A percentile compares a stretch with the other conserved stretches of the same genome.
phyloP scores from a whole-genome alignment of 2,113 vertebrate genomes.

The Ceyx margarethae region DNA sequence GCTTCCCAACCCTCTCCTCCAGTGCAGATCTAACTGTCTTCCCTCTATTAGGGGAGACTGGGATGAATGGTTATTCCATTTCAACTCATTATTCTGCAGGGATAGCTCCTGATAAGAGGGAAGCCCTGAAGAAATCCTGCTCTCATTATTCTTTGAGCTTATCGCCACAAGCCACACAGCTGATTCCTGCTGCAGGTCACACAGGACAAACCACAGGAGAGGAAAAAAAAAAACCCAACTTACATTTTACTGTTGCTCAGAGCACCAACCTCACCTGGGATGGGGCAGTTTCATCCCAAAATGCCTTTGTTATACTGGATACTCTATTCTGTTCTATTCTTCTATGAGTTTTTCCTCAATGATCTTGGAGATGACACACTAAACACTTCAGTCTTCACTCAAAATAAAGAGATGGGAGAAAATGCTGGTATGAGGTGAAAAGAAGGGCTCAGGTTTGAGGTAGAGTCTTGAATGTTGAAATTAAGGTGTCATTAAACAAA shows the following conservation, averaged over 20 bases:
- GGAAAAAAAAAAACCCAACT: too few relatives aligned
- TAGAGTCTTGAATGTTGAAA: not conserved
- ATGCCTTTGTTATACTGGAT: not conserved
- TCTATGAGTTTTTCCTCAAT: too few relatives aligned
- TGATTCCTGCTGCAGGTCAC: not conserved
- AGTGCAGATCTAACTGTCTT: not conserved
- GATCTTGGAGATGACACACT: not conserved
- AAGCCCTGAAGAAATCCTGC: not conserved
- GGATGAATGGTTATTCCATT: not conserved
- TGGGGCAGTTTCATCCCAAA: not conserved
- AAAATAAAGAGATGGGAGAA: not conserved
- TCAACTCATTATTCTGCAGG: not conserved
- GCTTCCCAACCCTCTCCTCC: not conserved
- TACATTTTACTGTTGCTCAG: too few relatives aligned
- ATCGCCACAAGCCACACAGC: not conserved
- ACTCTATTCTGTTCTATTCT: not conserved
- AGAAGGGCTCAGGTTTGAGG: not conserved
- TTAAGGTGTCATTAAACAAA: not conserved
- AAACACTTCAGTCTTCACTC: not conserved
- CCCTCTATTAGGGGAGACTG: not conserved
- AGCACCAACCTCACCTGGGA: too few relatives aligned
- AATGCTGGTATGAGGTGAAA: not conserved
- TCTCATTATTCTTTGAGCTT: not conserved
- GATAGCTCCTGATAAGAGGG: not conserved
- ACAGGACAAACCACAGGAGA: not conserved